Evolutionary conservation across 2,888 invertebrate species (phyloP).

Genomic region (Globia sparganii): DNA sequence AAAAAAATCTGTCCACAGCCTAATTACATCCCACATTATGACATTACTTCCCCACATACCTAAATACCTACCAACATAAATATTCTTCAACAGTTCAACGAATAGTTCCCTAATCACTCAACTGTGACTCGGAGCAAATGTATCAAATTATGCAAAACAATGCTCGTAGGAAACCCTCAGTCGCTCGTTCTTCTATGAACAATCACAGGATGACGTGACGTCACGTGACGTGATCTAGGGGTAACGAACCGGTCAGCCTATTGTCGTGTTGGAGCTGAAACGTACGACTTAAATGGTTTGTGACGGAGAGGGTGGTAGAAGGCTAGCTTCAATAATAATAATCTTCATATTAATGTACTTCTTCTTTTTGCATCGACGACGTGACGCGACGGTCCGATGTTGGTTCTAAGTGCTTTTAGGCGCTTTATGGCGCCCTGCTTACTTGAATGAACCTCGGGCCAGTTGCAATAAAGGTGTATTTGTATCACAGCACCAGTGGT

Average conservation of each 20-base stretch:
- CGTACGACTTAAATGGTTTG: conserved; percentile 1
- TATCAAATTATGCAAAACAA: conserved; percentile 49
- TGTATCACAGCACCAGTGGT: too few species aligned
- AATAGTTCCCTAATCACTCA: conserved; percentile 17
- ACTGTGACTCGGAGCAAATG: conserved; percentile 20
- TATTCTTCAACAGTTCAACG: conserved; percentile 12
- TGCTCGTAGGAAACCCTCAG: conserved; percentile 21
- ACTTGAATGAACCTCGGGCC: neutral
- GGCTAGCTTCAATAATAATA: neutral
- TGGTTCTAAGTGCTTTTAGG: neutral
- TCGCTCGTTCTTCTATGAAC: conserved; percentile 15
- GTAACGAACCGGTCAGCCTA: conserved; percentile 48
- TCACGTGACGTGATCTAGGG: neutral
- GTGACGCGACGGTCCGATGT: neutral
- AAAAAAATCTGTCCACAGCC: neutral
- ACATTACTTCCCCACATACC: neutral
- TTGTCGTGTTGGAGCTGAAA: conserved; percentile 40
- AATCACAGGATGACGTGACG: conserved; percentile 14
- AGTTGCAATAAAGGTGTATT: neutral
- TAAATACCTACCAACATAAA: neutral
- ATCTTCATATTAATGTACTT: neutral
- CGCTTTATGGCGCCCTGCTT: neutral
- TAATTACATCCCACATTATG: neutral
- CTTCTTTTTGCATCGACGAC: too few species aligned
- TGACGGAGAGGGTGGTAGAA: neutral